Base-by-base conservation (phyloP, 2,113 vertebrate species). In the Cynopterus brachyotis region DNA sequence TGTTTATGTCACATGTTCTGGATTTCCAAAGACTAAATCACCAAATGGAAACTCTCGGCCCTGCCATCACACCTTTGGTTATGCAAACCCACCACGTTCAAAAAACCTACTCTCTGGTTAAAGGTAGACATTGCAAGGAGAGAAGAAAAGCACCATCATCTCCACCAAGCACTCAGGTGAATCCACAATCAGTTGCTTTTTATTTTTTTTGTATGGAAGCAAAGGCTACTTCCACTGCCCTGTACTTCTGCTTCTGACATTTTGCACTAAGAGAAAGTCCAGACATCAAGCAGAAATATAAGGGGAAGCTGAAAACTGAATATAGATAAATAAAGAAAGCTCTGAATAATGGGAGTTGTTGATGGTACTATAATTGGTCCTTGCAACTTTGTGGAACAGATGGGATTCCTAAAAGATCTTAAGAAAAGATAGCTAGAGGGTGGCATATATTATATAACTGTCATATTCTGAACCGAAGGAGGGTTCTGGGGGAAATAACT, bases 381-480 rank as follows among this genome's bases (percentile, higher is more conserved):
- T 96, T 96, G 85, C 67, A 95, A 95, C 80, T 94, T 96, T 95
- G 79, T 86, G 80, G 85, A 97, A 94, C 96, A 97, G 95, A 97
- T 79, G 93, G 94, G 94, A 95, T 96, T 92, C 90, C 89, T 94
- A 75, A 96, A 94, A 96, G 97, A 96, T 98, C 96, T 94, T 82
- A 91, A 81, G 92, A 94, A 86, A 93, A 75, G 94, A 96, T 97
- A 94, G 64, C 81, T 83, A 9, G 78, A 94, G 85, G 42, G 94
- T 70, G 69, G n/a, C 60, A 89, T 94, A 91, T 72, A 96, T 97
- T 96, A 91, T 87, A 55, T 86, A 93, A 94, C 78, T 95, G 91
- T 86, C 95, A 93, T 95, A 96, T 94, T 95, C 94, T 97, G 89
- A 94, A 93, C 76, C 93, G 85, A 94, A 88, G 45, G 73, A 81